phyloP scores from a whole-genome alignment of 53 echinoderm and acorn worm species.

The Actinopyga echinites region DNA sequence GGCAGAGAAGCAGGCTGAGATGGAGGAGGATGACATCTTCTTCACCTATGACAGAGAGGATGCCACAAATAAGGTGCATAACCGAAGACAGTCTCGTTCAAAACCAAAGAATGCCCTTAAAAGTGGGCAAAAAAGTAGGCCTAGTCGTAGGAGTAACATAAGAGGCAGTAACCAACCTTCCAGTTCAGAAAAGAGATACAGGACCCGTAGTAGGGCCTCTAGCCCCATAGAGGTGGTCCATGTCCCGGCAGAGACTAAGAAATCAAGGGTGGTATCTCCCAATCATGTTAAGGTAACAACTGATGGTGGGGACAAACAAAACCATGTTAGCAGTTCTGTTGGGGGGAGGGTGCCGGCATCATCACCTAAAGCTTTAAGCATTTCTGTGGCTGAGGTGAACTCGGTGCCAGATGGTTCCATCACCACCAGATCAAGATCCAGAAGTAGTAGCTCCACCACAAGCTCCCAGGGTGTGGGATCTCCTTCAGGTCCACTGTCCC shows the following conservation, averaged over 20 bases:
- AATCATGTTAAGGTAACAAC: slow-evolving; percentile 19
- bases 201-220: slow-evolving; percentile 63
- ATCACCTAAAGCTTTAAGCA: neutral
- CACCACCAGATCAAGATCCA: slow-evolving; percentile 57
- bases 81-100: slow-evolving; percentile 58
- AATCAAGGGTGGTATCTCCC: slow-evolving; percentile 43
- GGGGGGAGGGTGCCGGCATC: neutral
- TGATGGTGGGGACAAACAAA: neutral
- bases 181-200: slow-evolving; percentile 28
- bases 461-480: slow-evolving; percentile 19
- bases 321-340: slow-evolving; percentile 12
- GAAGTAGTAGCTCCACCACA: slow-evolving; percentile 58
- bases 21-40: slow-evolving; percentile 94
- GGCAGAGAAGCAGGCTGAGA: slow-evolving; percentile 89
- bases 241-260: neutral
- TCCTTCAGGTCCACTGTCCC: slow-evolving; percentile 1
- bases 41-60: slow-evolving; percentile 91
- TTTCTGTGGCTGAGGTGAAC: neutral
- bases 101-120: neutral
- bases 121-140: slow-evolving; percentile 35
- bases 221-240: slow-evolving; percentile 51
- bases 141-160: slow-evolving; percentile 9
- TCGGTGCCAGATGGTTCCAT: neutral
- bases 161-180: slow-evolving; percentile 44
- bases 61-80: slow-evolving; percentile 99